A percentile compares a stretch with the other conserved stretches of the same genome.
Conservation (phyloP, 2,113 vertebrate species). For the Upupa epops region DNA sequence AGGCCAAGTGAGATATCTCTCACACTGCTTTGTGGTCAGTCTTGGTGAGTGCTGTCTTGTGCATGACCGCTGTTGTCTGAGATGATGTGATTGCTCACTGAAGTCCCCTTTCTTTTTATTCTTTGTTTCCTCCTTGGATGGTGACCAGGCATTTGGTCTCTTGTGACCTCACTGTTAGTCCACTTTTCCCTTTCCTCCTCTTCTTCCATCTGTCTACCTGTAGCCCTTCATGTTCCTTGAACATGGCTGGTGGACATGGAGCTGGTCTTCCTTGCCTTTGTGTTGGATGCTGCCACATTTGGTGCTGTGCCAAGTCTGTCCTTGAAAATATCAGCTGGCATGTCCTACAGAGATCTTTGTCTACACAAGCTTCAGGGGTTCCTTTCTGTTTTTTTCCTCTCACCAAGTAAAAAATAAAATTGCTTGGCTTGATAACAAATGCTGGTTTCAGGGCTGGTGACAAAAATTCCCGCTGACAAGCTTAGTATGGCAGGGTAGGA, state of each 20-base stretch:
- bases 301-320: background rate
- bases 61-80: background rate
- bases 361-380: background rate
- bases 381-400: constrained; percentile 10
- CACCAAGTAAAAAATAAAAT: background rate
- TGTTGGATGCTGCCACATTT: background rate
- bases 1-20: background rate
- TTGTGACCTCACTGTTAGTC: background rate
- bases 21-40: background rate
- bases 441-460: background rate
- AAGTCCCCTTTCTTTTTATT: background rate
- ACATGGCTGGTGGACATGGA: background rate
- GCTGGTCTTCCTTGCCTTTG: background rate
- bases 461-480: background rate
- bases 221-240: background rate
- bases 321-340: constrained; percentile 10
- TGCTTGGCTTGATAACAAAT: background rate
- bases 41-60: background rate
- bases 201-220: background rate
- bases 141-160: background rate
- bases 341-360: background rate
- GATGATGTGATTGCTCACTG: background rate
- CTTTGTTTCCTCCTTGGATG: background rate
- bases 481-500: background rate
- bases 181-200: background rate